Percentiles rank a stretch among this genome's conserved stretches.
Evolutionary conservation across 2,888 invertebrate species (phyloP).

Genomic region (Acleris holmiana): DNA sequence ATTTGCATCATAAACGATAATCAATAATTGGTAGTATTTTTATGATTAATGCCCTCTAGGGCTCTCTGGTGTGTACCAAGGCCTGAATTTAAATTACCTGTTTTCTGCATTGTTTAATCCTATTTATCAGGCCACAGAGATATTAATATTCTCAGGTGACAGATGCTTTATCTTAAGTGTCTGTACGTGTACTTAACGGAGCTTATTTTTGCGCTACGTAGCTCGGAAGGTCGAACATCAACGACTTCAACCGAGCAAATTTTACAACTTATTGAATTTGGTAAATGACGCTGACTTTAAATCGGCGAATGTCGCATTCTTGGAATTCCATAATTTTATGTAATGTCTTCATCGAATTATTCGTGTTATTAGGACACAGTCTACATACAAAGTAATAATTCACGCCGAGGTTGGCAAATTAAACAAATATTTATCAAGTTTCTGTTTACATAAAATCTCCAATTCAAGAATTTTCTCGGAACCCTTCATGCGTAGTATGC

Average conservation of each 20-base stretch:
- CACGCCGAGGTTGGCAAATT: conserved; percentile 6
- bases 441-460: conserved; percentile 18
- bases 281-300: too few species aligned
- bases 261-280: too few species aligned
- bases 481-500: background rate
- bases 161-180: conserved; percentile 28
- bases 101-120: conserved; percentile 30
- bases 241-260: too few species aligned
- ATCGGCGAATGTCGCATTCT: too few species aligned
- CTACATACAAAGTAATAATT: conserved; percentile 1
- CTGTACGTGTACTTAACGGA: conserved; percentile 20
- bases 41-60: conserved; percentile 21
- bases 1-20: conserved; percentile 25
- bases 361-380: too few species aligned
- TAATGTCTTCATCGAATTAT: too few species aligned
- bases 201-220: conserved; percentile 11
- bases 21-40: conserved; percentile 24
- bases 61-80: conserved; percentile 20
- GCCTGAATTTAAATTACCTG: conserved; percentile 29
- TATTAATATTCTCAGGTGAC: conserved; percentile 32
- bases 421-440: conserved; percentile 13
- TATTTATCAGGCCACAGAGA: conserved; percentile 26
- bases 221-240: background rate
- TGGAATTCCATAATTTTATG: too few species aligned
- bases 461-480: conserved; percentile 6